phyloP scores from a whole-genome alignment of 53 echinoderm and acorn worm genomes.

The Pentamera pediparva region DNA sequence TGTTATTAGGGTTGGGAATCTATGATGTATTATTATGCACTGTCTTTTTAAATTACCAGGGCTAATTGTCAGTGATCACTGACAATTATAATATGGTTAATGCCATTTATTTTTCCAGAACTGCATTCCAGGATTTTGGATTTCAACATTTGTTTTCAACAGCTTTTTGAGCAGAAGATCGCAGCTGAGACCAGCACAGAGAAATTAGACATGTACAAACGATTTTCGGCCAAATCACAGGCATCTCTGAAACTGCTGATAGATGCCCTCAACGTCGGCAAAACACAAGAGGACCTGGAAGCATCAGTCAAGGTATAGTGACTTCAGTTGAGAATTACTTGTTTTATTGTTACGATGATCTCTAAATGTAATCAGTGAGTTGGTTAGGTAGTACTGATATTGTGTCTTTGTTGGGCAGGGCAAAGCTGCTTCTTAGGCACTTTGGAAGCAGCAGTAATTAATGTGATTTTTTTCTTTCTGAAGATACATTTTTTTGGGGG shows the following conservation, averaged over 20 bases:
- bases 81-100: background rate
- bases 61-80: background rate
- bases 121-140: background rate
- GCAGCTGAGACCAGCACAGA: slow-evolving; percentile 45
- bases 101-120: background rate
- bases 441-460: too few relatives aligned
- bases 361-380: too few relatives aligned
- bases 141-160: background rate
- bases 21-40: background rate
- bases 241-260: slow-evolving; percentile 26
- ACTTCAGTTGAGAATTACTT: too few relatives aligned
- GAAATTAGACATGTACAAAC: slow-evolving; percentile 48
- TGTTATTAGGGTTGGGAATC: too few relatives aligned
- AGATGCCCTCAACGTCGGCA: slow-evolving; percentile 23
- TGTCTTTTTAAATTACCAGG: background rate
- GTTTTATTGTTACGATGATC: too few relatives aligned
- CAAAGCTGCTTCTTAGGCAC: too few relatives aligned
- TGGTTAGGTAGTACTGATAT: too few relatives aligned
- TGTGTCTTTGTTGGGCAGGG: too few relatives aligned
- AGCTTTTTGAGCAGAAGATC: slow-evolving; percentile 49
- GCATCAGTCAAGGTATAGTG: slow-evolving; percentile 38
- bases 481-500: too few relatives aligned
- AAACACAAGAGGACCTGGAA: slow-evolving; percentile 24
- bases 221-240: slow-evolving; percentile 29
- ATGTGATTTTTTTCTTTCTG: too few relatives aligned